Evolutionary conservation across 2,113 vertebrate species (phyloP), one percentile per base, ranked within the genome.

Genomic region (Machaerirhynchus nigripectus): DNA sequence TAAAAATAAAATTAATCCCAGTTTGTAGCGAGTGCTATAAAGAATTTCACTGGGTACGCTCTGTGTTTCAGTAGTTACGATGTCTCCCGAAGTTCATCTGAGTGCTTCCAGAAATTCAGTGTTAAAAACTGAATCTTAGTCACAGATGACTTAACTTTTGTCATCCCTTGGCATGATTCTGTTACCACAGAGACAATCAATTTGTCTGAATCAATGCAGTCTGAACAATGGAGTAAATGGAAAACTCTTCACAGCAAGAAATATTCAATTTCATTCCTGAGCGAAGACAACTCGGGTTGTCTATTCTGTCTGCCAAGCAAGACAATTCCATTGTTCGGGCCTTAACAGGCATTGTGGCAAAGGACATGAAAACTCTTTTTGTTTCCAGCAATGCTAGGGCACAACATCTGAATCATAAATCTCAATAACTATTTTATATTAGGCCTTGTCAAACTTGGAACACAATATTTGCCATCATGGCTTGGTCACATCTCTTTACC

Each of bases 171-270:
- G 78, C 84, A 83, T 40, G 55, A 56, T 78, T 81, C 64, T 78
- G 9, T 46, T 96, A 61, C 87, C 84, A 83, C 84, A 93, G 84
- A 91, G 61, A 73, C 70, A 91, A 92, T 81, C 80, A 91, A 90
- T 93, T 87, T 84, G 67, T 87, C 84, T 85, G 80, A 89, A 89
- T 75, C 84, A 81, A 9, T 91, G 60, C 56, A 84, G 60, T 56
- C 52, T 91, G 89, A 89, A 96, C 78, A 96, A 90, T 91, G 42
- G 42, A 77, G 28, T 77, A 90, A 73, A 91, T 65, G 74, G 84
- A 91, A 91, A 95, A 93, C 46, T 87, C 61, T 67, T 95, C 87
- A 68, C 57, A 87, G 89, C 61, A 91, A 95, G 87, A 93, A 93
- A 84, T 68, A 90, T 80, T 57, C 59, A 55, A 71, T 91, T 95